Conservation (phyloP, 1,140 invertebrate genomes). For the Drosophila truncata region DNA sequence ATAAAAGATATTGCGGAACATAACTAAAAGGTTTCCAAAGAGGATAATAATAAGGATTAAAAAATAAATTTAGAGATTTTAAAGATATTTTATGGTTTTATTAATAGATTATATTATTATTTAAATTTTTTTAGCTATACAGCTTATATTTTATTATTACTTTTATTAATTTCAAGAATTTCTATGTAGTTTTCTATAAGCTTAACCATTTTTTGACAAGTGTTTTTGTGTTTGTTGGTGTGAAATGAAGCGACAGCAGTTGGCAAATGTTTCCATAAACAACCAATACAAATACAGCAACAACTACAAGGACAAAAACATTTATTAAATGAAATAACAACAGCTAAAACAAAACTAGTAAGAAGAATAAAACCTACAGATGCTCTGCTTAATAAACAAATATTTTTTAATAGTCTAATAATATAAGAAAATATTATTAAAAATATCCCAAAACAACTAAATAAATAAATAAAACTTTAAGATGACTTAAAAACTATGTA, state of each 20-base stretch:
- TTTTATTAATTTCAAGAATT: no score
- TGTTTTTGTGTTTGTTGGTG: constrained; percentile 41
- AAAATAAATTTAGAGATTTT: neutral
- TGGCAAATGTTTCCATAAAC: constrained; percentile 81
- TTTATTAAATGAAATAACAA: constrained; percentile 77
- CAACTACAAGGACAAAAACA: constrained; percentile 60
- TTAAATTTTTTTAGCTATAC: accelerated
- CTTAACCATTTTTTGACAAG: neutral
- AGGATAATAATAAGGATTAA: neutral
- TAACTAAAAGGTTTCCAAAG: neutral
- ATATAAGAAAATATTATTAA: neutral
- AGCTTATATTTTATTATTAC: neutral
- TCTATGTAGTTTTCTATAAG: neutral
- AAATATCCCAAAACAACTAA: neutral
- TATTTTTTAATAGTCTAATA: no score
- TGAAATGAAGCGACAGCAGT: constrained; percentile 77
- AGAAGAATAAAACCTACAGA: constrained; percentile 13
- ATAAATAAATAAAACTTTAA: neutral
- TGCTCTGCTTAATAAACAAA: constrained; percentile 1
- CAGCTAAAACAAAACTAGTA: constrained; percentile 25
- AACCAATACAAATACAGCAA: constrained; percentile 51
- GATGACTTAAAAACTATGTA: neutral
- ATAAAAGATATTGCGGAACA: neutral
- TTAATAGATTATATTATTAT: neutral
- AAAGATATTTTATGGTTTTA: neutral